Percentiles rank a stretch among this genome's conserved stretches.
These are phyloP conservation scores for Desmodus rotundus DNA, from an alignment of 2,113 vertebrate genomes.

Conservation along the genomic window DNA sequence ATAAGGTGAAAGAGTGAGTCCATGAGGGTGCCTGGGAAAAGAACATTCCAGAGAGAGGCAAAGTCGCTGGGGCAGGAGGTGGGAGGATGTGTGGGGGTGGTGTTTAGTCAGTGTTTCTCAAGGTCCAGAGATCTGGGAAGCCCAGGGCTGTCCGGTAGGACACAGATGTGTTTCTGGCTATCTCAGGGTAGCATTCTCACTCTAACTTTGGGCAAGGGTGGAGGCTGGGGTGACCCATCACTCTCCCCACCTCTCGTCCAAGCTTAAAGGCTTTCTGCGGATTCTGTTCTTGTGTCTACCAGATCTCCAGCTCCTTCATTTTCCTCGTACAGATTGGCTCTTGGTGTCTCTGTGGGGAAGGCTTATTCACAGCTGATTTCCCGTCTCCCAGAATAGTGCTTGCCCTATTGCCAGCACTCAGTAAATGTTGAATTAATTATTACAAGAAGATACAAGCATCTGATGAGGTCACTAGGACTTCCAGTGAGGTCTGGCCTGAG, in stretches of 20 bases:
- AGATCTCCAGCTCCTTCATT: background rate
- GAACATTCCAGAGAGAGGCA: background rate
- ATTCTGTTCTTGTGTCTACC: background rate
- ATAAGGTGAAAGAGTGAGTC: background rate
- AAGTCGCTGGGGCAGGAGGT: background rate
- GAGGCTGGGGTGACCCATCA: background rate
- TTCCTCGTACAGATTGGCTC: background rate
- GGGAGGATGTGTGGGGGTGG: background rate
- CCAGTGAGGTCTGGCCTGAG: background rate
- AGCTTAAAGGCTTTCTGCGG: background rate
- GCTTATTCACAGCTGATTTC: background rate
- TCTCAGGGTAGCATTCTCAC: accelerated
- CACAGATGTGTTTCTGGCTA: accelerated
- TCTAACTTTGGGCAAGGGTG: background rate
- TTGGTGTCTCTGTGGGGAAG: background rate
- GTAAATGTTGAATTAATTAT: background rate
- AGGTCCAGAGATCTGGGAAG: background rate
- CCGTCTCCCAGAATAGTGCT: background rate
- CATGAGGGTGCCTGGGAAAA: background rate
- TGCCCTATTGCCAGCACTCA: background rate
- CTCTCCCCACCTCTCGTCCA: too few species aligned
- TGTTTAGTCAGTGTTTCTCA: background rate
- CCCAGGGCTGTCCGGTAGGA: background rate
- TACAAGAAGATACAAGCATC: background rate
- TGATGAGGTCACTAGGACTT: background rate